These are phyloP conservation scores for Sarcophaga caerulescens DNA, from an alignment of 2,888 invertebrate genomes.

Conservation along the genomic window DNA sequence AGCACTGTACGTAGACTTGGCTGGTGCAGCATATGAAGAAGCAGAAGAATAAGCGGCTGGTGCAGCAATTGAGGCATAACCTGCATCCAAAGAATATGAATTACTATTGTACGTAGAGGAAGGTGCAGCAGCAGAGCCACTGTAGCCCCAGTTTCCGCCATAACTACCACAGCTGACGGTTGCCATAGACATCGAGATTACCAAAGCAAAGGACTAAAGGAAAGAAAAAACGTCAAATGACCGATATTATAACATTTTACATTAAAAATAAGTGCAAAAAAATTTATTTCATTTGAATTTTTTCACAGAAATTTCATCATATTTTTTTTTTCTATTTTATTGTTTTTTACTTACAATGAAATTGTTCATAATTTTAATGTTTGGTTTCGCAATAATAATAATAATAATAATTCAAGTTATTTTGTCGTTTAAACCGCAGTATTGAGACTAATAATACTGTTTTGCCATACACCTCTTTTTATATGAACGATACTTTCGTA, in stretches of 20 bases:
- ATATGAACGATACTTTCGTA: conserved; percentile 60
- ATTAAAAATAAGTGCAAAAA: background rate
- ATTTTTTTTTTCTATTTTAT: conserved; percentile 38
- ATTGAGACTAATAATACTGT: conserved; percentile 64
- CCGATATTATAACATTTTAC: conserved; percentile 24
- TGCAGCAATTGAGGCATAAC: conserved; percentile 11
- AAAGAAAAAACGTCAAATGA: background rate
- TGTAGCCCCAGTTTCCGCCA: conserved; percentile 30
- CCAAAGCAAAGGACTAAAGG: conserved; percentile 72
- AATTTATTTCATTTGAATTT: conserved; percentile 7
- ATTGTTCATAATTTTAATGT: conserved; percentile 70
- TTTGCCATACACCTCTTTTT: conserved; percentile 67
- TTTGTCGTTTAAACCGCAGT: conserved; percentile 43
- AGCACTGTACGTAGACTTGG: conserved; percentile 7
- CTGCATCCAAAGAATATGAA: conserved; percentile 29
- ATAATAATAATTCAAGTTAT: conserved; percentile 7
- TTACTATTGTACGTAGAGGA: conserved; percentile 67
- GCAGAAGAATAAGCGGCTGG: conserved; percentile 43
- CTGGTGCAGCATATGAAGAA: conserved; percentile 26
- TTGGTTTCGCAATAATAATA: conserved; percentile 28
- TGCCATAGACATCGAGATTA: conserved; percentile 72
- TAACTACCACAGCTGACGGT: conserved; percentile 69
- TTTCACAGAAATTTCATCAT: background rate
- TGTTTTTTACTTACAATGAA: conserved; percentile 71
- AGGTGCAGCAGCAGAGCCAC: conserved; percentile 70